Percentiles rank a stretch among this genome's conserved stretches.
Evolutionary conservation across 2,888 invertebrate genomes (phyloP).

Genomic region (Hemithea aestivaria): DNA sequence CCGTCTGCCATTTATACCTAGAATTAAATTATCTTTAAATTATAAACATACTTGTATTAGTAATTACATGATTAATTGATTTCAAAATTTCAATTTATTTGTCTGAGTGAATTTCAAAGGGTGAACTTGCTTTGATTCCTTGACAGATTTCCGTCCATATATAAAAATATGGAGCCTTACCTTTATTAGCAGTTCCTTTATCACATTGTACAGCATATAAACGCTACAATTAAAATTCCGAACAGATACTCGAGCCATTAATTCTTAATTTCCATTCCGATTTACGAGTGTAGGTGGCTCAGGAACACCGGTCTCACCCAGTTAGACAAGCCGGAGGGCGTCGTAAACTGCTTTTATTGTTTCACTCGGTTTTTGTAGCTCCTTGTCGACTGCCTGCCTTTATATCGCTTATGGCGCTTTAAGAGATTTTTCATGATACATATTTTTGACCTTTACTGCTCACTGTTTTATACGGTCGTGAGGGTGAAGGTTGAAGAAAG

Average conservation of each 20-base stretch:
- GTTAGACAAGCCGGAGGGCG: conserved; percentile 45
- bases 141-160: no score
- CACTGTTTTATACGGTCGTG: conserved; percentile 4
- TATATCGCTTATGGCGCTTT: conserved; percentile 33
- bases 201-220: neutral
- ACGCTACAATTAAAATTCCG: conserved; percentile 20
- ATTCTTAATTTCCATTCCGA: conserved; percentile 22
- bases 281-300: conserved; percentile 29
- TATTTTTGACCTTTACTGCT: conserved; percentile 20
- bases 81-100: no score
- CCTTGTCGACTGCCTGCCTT: conserved; percentile 28
- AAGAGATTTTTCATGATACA: conserved; percentile 21
- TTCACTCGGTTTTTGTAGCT: conserved; percentile 33
- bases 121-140: no score
- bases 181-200: no score
- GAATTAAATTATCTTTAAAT: no score
- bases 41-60: no score
- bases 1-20: no score
- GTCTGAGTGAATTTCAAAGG: no score
- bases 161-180: no score
- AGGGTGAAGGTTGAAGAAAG: conserved; percentile 4
- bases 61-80: no score
- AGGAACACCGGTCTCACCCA: conserved; percentile 46
- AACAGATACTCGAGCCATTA: conserved; percentile 23
- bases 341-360: conserved; percentile 53